phyloP scores from a whole-genome alignment of 2,888 invertebrate species.

The Sipha maydis region DNA sequence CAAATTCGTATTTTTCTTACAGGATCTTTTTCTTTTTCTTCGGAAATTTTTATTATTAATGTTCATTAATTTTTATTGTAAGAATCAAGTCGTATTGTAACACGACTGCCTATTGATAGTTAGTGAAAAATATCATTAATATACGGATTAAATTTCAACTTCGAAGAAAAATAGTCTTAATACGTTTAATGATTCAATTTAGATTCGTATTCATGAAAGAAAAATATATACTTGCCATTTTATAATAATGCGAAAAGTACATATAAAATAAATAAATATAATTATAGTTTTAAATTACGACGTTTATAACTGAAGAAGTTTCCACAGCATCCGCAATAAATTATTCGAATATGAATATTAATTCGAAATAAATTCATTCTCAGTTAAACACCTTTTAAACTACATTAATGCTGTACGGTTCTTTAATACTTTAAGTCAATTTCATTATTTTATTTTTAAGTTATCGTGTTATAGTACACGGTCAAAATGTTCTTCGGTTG shows the following conservation, averaged over 20 bases:
- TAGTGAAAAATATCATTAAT: too few species aligned
- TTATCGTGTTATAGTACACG: background rate
- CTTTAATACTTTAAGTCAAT: background rate
- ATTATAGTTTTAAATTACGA: constrained; percentile 16
- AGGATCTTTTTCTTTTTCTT: background rate
- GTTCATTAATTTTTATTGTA: background rate
- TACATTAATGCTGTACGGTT: background rate
- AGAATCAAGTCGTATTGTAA: background rate
- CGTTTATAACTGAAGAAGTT: background rate
- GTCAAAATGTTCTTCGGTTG: background rate
- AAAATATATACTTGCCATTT: background rate
- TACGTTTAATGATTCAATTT: background rate
- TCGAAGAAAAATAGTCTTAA: background rate
- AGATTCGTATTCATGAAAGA: too few species aligned
- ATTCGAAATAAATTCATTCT: constrained; percentile 9
- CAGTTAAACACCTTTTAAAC: background rate
- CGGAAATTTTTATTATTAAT: background rate
- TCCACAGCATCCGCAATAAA: background rate
- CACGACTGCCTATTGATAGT: too few species aligned
- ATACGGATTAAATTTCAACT: too few species aligned
- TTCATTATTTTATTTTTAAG: background rate
- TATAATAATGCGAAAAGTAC: background rate
- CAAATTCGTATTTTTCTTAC: background rate
- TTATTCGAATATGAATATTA: constrained; percentile 16
- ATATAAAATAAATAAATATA: background rate